Evolutionary conservation across 2,797 vertebrate species (phyloP), one percentile per base, ranked within the genome.

Genomic region (Hemibagrus guttatus): DNA sequence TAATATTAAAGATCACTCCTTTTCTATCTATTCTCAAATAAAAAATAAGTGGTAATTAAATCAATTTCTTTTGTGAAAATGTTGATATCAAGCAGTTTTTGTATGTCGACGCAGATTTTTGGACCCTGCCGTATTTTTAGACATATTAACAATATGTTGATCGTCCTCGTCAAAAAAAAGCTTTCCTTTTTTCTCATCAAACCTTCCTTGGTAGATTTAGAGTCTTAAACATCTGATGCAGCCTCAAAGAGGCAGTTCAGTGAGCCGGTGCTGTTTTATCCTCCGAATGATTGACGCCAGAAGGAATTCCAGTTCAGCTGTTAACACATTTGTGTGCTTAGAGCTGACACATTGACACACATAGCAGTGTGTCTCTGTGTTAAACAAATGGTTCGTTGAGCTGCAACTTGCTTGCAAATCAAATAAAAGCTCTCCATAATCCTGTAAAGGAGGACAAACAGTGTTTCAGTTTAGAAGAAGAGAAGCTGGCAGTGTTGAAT

Each of bases 271-370:
- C 81, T 72, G 85, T 88, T 89, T 88, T 86, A 88, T 89, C 85
- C 61, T 78, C 69, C 0, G 63, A 79, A 84, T 88, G 90, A 89
- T 87, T 90, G 88, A 90, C 85, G 86, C 86, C 84, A 64, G 89
- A 84, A 87, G 88, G 90, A 90, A 89, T 90, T 89, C 87, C 83
- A 85, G 85, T 89, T 90, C 90, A 90, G 89, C 87, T 85, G 87
- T 89, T 90, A 89, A 86, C 88, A 90, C 88, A 84, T 88, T 88
- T 88, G 85, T 89, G 88, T 89, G 90, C 88, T 90, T 84, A 89
- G 85, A 89, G 87, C 88, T 90, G 90, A 90, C 88, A 90, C 88
- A 89, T 87, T 90, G 90, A 90, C 90, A 90, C 87, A 90, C 88
- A 90, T 87, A 88, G 88, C 90, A 81, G 82, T 86, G 82, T 79